Evolutionary conservation across 2,797 vertebrate genomes (phyloP).

Genomic region (Pseudochirops corinnae): DNA sequence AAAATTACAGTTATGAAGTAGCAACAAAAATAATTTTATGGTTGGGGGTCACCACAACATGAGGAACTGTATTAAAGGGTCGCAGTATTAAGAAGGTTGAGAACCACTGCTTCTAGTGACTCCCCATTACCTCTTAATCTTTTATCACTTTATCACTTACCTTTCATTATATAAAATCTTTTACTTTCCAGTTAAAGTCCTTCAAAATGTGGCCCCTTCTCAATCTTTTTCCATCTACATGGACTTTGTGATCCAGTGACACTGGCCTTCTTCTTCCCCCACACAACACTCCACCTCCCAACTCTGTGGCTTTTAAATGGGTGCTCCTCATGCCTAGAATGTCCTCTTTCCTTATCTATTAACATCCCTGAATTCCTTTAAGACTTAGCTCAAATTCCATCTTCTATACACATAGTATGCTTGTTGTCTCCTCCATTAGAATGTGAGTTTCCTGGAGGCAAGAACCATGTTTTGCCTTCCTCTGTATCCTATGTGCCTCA

Average conservation of each 20-base stretch:
- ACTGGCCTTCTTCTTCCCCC: not conserved
- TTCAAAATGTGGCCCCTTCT: not conserved
- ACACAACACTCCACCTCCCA: not conserved
- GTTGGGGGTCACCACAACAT: too few species aligned
- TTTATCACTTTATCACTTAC: too few species aligned
- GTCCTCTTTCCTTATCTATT: not conserved
- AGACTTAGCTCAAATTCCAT: not conserved
- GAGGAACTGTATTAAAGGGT: too few species aligned
- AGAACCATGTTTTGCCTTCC: not conserved
- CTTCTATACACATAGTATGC: not conserved
- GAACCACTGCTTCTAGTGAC: not conserved
- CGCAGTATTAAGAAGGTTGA: too few species aligned
- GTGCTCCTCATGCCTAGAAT: not conserved
- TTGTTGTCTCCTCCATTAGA: not conserved
- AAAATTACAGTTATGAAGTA: too few species aligned
- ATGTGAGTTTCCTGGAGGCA: not conserved
- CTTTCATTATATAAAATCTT: not conserved
- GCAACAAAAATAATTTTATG: too few species aligned
- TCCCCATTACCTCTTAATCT: not conserved
- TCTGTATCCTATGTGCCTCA: not conserved
- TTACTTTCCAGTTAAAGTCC: not conserved
- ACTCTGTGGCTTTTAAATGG: not conserved
- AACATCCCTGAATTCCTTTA: not conserved
- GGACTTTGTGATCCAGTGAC: not conserved
- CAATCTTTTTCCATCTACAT: not conserved